These are phyloP conservation scores for Caiman crocodilus DNA, from an alignment of 2,797 vertebrate genomes.

Conservation along the genomic window DNA sequence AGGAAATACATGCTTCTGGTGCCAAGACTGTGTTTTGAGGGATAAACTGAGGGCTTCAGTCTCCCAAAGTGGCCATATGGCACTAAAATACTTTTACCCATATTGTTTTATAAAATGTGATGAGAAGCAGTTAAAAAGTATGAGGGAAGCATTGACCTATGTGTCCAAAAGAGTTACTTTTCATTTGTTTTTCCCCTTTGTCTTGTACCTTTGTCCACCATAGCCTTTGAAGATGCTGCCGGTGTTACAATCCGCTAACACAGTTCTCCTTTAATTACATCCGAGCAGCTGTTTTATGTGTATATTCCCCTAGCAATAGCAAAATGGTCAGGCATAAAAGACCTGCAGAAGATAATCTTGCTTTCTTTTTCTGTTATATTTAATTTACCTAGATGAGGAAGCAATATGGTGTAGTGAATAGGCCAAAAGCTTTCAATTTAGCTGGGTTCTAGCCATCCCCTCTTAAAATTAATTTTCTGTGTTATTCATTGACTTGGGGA, in stretches of 20 bases:
- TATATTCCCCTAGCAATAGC: neutral
- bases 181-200: neutral
- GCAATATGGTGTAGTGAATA: neutral
- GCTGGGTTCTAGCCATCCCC: neutral
- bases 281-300: neutral
- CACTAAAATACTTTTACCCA: neutral
- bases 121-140: neutral
- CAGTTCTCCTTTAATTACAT: neutral
- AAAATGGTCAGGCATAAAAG: conserved; percentile 5
- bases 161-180: neutral
- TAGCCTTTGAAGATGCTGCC: neutral
- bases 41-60: neutral
- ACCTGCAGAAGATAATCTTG: conserved; percentile 6
- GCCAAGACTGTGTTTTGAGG: too few species aligned
- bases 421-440: neutral
- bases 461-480: neutral
- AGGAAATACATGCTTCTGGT: too few species aligned
- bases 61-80: neutral
- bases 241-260: neutral
- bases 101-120: neutral
- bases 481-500: neutral
- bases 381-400: neutral
- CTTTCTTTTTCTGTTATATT: conserved; percentile 28
- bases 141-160: too few species aligned
- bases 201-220: neutral